Conservation (phyloP, 2,797 vertebrate species). For the Chaetophractus vellerosus region DNA sequence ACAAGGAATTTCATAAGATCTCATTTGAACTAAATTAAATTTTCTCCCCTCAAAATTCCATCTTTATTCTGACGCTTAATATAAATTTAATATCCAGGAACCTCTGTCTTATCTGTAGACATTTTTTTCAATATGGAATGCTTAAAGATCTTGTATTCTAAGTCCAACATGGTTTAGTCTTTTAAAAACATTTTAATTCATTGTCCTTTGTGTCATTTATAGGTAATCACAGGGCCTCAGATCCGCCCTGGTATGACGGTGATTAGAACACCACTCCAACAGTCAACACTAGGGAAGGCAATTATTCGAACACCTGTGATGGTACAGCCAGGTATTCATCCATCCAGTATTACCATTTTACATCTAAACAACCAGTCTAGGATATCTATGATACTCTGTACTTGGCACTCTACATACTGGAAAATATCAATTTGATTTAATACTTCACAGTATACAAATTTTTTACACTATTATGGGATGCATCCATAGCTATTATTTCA, state of each 20-base stretch:
- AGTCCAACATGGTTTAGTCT: constrained; percentile 36
- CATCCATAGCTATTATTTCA: not conserved
- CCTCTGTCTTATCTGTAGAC: constrained; percentile 43
- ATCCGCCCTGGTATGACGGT: constrained; percentile 97
- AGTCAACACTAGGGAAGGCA: constrained; percentile 94
- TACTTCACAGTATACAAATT: constrained; percentile 7
- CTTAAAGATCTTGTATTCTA: constrained; percentile 63
- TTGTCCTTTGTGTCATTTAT: constrained; percentile 66
- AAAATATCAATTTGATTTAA: constrained; percentile 32
- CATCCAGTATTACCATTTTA: constrained; percentile 84
- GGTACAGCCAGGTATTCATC: constrained; percentile 96
- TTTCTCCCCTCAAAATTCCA: constrained; percentile 43
- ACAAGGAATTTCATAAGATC: not conserved
- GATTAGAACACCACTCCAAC: constrained; percentile 95
- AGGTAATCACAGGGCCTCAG: constrained; percentile 94
- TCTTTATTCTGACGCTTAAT: constrained; percentile 63
- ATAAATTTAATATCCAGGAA: not conserved
- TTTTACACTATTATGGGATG: not conserved
- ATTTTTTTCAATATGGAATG: constrained; percentile 18
- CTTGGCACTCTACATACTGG: constrained; percentile 29
- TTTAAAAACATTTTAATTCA: constrained; percentile 46
- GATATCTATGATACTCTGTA: constrained; percentile 70
- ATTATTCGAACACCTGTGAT: constrained; percentile 96
- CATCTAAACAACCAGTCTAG: constrained; percentile 64
- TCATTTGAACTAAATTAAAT: constrained; percentile 26